Conservation (phyloP, 2,888 invertebrate species). For the Harpalus rubripes region DNA sequence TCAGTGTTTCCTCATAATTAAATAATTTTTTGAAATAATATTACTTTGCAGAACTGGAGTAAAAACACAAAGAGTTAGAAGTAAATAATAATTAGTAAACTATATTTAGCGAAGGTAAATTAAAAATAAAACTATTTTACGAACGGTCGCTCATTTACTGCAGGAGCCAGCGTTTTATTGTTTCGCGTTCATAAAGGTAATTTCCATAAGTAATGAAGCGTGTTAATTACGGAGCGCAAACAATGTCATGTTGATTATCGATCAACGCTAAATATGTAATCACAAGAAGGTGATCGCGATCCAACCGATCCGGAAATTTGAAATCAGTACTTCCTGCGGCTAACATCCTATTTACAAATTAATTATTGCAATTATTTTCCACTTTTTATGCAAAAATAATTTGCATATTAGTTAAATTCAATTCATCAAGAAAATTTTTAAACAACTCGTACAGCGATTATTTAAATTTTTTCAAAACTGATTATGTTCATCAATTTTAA, state of each 20-base stretch:
- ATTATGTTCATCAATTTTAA: no score
- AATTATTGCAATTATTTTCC: slow-evolving; percentile 37
- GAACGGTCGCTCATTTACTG: neutral
- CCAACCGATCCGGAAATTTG: slow-evolving; percentile 34
- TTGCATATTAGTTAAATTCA: slow-evolving; percentile 16
- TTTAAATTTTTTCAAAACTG: neutral
- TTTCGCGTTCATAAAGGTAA: slow-evolving; percentile 58
- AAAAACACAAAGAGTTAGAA: neutral
- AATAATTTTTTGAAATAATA: no score
- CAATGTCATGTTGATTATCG: slow-evolving; percentile 64
- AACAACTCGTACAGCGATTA: neutral
- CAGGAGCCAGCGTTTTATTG: slow-evolving; percentile 44
- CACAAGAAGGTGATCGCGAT: slow-evolving; percentile 40
- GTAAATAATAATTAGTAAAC: slow-evolving; percentile 14
- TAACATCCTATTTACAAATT: slow-evolving; percentile 35
- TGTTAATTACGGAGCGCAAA: slow-evolving; percentile 64
- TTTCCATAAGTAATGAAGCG: slow-evolving; percentile 64
- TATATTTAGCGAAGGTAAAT: neutral
- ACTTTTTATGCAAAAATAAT: neutral
- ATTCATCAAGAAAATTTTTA: neutral
- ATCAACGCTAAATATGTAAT: slow-evolving; percentile 61
- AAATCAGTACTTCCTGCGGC: slow-evolving; percentile 19
- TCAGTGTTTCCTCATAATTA: no score
- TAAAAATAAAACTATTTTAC: slow-evolving; percentile 24
- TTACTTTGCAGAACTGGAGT: neutral